These are phyloP conservation scores for Autographa gamma DNA, from an alignment of 2,888 invertebrate species.

Conservation along the genomic window DNA sequence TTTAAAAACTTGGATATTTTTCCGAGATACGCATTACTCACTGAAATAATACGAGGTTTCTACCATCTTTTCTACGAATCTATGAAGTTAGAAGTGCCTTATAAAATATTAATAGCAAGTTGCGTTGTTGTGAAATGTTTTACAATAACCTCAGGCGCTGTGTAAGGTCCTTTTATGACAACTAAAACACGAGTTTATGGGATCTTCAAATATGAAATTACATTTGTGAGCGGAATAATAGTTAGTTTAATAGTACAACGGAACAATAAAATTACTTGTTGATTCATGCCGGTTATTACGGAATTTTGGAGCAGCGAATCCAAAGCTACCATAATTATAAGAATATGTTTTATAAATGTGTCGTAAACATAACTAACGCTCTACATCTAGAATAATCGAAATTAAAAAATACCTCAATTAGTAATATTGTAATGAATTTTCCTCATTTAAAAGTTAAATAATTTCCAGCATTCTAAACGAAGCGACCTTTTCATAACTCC, in stretches of 20 bases:
- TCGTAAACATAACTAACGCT: too few species aligned
- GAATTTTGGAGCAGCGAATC: not conserved
- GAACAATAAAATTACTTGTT: slow-evolving; percentile 1
- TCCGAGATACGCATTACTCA: not conserved
- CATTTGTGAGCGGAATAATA: slow-evolving; percentile 8
- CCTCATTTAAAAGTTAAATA: not conserved
- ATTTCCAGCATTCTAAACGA: not conserved
- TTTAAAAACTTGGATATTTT: not conserved
- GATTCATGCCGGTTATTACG: not conserved
- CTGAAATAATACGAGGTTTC: not conserved
- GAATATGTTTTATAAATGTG: not conserved
- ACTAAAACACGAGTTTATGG: slow-evolving; percentile 11
- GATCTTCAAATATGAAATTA: slow-evolving; percentile 9
- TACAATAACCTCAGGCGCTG: slow-evolving; percentile 44
- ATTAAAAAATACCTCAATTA: too few species aligned
- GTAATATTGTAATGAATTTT: too few species aligned
- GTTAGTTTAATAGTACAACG: slow-evolving; percentile 1
- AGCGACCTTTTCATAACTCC: not conserved
- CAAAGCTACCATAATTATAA: not conserved
- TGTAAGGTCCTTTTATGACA: slow-evolving; percentile 7
- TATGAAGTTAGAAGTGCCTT: slow-evolving; percentile 28
- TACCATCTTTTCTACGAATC: not conserved
- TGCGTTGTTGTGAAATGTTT: slow-evolving; percentile 25
- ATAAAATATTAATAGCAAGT: slow-evolving; percentile 46
- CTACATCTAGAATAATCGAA: too few species aligned